Percentiles rank a stretch among this genome's conserved stretches.
Evolutionary conservation across 2,888 invertebrate species (phyloP).

Genomic region (Coelopa pilipes): DNA sequence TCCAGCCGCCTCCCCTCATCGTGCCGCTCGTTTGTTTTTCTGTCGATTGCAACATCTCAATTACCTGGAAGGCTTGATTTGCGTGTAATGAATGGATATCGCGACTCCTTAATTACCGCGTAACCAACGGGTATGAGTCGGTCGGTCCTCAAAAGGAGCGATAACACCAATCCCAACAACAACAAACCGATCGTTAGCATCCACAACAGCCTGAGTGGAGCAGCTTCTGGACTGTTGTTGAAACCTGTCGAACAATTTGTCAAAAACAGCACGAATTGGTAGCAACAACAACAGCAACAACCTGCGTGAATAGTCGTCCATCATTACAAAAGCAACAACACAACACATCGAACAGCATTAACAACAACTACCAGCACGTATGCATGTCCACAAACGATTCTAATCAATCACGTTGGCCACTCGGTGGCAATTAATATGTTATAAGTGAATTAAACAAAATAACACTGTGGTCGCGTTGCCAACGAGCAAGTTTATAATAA

Average conservation of each 20-base stretch:
- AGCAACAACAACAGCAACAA: constrained; percentile 15
- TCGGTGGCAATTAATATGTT: constrained; percentile 25
- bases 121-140: too few relatives aligned
- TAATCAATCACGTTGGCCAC: constrained; percentile 33
- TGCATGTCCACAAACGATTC: neutral
- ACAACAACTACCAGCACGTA: neutral
- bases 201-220: neutral
- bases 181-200: neutral
- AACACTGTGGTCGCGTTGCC: too few relatives aligned
- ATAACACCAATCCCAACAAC: neutral
- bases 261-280: constrained; percentile 29
- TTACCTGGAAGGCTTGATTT: too few relatives aligned
- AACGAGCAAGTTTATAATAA: too few relatives aligned
- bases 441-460: neutral
- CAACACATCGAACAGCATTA: too few relatives aligned
- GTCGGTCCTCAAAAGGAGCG: too few relatives aligned
- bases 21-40: too few relatives aligned
- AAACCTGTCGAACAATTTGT: constrained; percentile 36
- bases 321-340: too few relatives aligned
- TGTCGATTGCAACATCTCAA: too few relatives aligned
- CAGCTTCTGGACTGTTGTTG: constrained; percentile 21
- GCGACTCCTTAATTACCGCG: too few relatives aligned
- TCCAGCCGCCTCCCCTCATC: too few relatives aligned
- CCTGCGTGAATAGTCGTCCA: neutral
- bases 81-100: too few relatives aligned